A percentile compares a stretch with the other conserved stretches of the same genome.
Evolutionary conservation across 2,113 vertebrate species (phyloP).

Genomic region (Erpornis zantholeuca): DNA sequence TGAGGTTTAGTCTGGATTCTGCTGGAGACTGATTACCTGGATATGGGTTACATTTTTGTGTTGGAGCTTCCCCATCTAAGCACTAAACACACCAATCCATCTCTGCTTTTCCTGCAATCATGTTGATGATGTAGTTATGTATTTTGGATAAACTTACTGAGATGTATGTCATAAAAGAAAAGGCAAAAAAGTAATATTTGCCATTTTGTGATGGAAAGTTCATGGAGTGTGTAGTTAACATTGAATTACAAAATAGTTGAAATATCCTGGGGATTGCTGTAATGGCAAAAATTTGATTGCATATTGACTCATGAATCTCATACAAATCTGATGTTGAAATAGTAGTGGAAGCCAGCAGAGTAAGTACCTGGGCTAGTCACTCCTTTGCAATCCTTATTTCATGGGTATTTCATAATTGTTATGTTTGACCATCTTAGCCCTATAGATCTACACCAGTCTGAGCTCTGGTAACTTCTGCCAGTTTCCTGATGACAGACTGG

Average conservation of each 20-base stretch:
- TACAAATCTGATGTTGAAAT: not conserved
- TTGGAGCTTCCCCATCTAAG: not conserved
- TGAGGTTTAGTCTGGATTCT: not conserved
- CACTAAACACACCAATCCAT: not conserved
- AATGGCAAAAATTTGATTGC: not conserved
- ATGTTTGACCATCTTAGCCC: not conserved
- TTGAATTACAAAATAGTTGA: not conserved
- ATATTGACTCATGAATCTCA: not conserved
- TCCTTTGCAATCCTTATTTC: not conserved
- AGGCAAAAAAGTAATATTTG: not conserved
- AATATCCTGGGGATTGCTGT: not conserved
- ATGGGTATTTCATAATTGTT: not conserved
- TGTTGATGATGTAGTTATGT: not conserved
- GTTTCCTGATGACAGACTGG: not conserved
- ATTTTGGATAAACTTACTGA: not conserved
- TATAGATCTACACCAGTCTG: not conserved
- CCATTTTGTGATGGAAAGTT: not conserved
- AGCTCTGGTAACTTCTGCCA: not conserved
- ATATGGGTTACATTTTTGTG: not conserved
- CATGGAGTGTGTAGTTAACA: not conserved
- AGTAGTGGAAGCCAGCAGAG: not conserved
- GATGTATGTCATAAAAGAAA: not conserved
- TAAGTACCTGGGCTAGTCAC: not conserved
- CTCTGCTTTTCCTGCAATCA: not conserved
- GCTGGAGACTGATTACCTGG: not conserved